Evolutionary conservation across 2,113 vertebrate species (phyloP), one percentile per base, ranked within the genome.

Genomic region (Sceloporus tristichus): DNA sequence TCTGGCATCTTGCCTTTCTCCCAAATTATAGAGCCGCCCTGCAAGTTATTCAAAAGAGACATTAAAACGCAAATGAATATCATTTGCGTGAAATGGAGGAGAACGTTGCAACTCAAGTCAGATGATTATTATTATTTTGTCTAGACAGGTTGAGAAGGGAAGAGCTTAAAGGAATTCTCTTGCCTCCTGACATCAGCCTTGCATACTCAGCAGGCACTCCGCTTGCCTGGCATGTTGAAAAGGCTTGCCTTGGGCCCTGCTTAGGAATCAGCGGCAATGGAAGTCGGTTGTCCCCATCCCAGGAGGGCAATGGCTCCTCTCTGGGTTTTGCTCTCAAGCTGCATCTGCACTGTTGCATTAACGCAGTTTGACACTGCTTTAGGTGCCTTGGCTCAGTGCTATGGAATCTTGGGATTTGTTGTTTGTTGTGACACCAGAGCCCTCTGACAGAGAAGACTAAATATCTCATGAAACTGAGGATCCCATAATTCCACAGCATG

Each of bases 191-290:
- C 10, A 18, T 1, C 75, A 2, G 2, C 10, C 7, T 40, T 2
- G 1, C 0, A 0, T 62, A 2, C 13, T 40, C 1, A 0, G 53
- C 34, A 56, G 62, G 48, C 7, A 40, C n/a, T 25, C 11, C 0
- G 74, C 8, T 9, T 0, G 16, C 38, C 16, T 56, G 23, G 6
- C 74, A 11, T 42, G 23, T 73, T 19, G 6, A 21, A 29, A 76
- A 75, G 34, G 23, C 9, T 62, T 42, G 16, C 16, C 59, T 62
- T 62, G 59, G 13, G 13, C 13, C 16, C 13, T 13, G 59, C 3
- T 62, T 62, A 62, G 59, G 59, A 62, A 62, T 13, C 59, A 13
- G 13, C 59, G 16, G 13, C 16, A 13, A 18, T 4, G 13, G 21
- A 25, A 23, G 25, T 23, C 8, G 2, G 1, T 25, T 6, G 21